Base-by-base conservation (phyloP, 2,113 vertebrate genomes). In the Onychostruthus taczanowskii region DNA sequence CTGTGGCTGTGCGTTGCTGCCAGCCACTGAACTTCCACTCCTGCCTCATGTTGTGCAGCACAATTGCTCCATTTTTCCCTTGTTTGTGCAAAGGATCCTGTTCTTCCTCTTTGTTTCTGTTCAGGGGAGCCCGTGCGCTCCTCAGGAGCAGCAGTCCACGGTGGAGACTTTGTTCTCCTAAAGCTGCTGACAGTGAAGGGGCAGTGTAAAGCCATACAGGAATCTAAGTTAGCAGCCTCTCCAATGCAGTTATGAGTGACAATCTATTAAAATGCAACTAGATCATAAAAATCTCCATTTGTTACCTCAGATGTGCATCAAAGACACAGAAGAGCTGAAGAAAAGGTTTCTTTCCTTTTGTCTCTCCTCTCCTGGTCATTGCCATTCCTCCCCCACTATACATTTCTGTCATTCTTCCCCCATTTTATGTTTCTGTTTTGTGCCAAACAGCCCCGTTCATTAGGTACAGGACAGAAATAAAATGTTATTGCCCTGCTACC, bases 251-350 rank as follows among this genome's bases (percentile, higher is more conserved):
- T 90, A 79, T 84, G 86, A 88, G 92, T 74, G 68, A 89, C 86
- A 79, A 87, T 96, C 95, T 88, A 95, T 96, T 92, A 93, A 93
- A 96, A 95, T 90, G 64, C 80, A 95, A 55, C 93, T 93, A 92
- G 82, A 75, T 89, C 73, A 79, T 95, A 90, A 94, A 96, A 50
- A 53, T 89, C 67, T 67, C 55, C 5, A 5, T 94, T 97, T 95
- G 94, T 96, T 93, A 49, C 92, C 87, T 96, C 67, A 56, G 67
- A 90, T 67, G 43, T 81, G 89, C 37, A 12, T 91, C 82, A 91
- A 81, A 97, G 78, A 64, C 55, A 39, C 15, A 66, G 68, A 93
- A 66, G 68, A 93, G 28, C 70, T 56, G 83, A 89, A 95, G 75
- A 77, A 92, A 86, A 49, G 33, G 8, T 47, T 92, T 69, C 30